Evolutionary conservation across 2,113 vertebrate genomes (phyloP), one percentile per base, ranked within the genome.

Genomic region (Egretta garzetta): DNA sequence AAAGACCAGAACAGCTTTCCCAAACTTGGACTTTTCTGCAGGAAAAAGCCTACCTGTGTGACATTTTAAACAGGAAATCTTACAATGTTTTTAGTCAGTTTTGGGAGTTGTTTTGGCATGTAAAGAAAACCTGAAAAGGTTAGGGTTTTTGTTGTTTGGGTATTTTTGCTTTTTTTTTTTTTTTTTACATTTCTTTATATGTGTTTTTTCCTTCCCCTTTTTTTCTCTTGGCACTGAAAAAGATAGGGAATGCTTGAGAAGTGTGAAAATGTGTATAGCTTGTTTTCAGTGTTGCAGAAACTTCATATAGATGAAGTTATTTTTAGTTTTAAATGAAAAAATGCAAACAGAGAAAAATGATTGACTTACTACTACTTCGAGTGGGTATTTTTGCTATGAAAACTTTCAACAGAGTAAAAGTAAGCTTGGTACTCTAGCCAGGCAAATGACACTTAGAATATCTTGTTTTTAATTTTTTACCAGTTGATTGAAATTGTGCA

Each of bases 251-350:
- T 77, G 9, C 56, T 87, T 68, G 52, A 82, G 64, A 90, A 92
- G 72, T 91, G 88, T 87, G 76, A 95, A 92, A 90, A 80, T 81
- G 39, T 52, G 33, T 67, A 2, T 84, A 74, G 55, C 63, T 89
- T 95, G 41, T 71, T 84, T 86, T 86, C 59, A 72, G 1, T 59
- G 18, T 80, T 92, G 81, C 86, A 35, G 45, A 86, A 88, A 62
- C 71, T 68, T 96, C 17, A 47, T 86, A 58, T 76, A 37, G 45
- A 27, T 53, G 33, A 52, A 84, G 21, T 50, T 80, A 91, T 84
- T 90, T 93, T 90, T 81, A 95, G 58, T 60, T 88, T 90, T 71
- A 84, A 75, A 35, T 52, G 9, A 73, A 87, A 90, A 88, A 49
- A 37, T 80, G 33, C 6, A 16, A 41, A 64, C 50, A 80, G 55